phyloP scores from a whole-genome alignment of 1,140 invertebrate genomes.

The Macrostomum lignano region DNA sequence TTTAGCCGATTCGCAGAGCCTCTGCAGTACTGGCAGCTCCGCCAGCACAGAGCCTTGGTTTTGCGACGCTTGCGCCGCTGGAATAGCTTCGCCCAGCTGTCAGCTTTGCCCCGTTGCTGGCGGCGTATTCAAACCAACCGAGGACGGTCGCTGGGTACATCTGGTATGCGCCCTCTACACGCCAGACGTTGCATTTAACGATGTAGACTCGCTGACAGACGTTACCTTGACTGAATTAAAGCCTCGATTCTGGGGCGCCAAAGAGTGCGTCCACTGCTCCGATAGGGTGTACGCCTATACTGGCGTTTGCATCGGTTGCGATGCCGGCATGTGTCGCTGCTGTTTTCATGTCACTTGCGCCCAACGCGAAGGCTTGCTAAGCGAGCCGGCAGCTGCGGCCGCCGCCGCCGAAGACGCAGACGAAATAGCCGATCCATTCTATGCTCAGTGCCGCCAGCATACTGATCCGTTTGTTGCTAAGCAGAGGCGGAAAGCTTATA shows the following conservation, averaged over 20 bases:
- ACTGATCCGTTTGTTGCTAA: no score
- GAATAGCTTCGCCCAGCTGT: slow-evolving; percentile 33
- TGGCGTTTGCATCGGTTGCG: slow-evolving; percentile 76
- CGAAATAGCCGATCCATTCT: no score
- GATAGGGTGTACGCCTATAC: slow-evolving; percentile 54
- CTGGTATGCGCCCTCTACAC: slow-evolving; percentile 79
- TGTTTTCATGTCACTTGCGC: slow-evolving; percentile 94
- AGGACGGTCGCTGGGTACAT: slow-evolving; percentile 81
- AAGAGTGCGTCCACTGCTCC: slow-evolving; percentile 39
- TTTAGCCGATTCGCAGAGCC: slow-evolving; percentile 62
- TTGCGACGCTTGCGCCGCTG: slow-evolving; percentile 81
- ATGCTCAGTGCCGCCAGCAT: no score
- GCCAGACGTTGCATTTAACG: slow-evolving; percentile 77
- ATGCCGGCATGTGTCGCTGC: slow-evolving; percentile 81
- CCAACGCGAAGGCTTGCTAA: no score
- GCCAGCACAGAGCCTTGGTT: slow-evolving; percentile 88
- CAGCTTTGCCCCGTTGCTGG: slow-evolving; percentile 34
- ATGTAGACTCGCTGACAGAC: slow-evolving; percentile 37
- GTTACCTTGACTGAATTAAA: slow-evolving; percentile 6
- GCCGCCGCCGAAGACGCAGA: no score
- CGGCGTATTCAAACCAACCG: slow-evolving; percentile 80
- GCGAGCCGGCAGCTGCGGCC: no score
- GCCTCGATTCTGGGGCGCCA: slow-evolving; percentile 4
- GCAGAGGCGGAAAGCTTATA: no score
- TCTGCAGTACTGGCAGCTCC: slow-evolving; percentile 41